A percentile compares a stretch with the other conserved stretches of the same genome.
These are phyloP conservation scores for Ennomos erosarius DNA, from an alignment of 2,888 invertebrate species.

Conservation along the genomic window DNA sequence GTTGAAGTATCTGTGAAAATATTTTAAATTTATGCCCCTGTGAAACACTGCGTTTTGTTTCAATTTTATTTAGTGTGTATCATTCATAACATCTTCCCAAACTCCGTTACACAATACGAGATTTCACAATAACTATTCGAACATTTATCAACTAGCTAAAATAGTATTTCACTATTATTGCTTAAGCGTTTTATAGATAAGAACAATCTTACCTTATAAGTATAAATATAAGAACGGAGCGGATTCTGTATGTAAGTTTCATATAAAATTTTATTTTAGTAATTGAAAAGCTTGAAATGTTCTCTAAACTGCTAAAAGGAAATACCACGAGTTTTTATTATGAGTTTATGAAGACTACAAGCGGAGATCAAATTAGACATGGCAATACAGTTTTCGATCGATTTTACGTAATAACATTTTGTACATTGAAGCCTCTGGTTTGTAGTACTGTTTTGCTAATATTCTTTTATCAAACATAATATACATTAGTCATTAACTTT, in stretches of 20 bases:
- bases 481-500: too few species aligned
- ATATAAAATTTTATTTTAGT: slow-evolving; percentile 59
- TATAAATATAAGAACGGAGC: slow-evolving; percentile 64
- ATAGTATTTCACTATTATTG: slow-evolving; percentile 62
- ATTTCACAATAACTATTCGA: slow-evolving; percentile 48
- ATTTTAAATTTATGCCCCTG: not conserved
- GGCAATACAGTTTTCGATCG: slow-evolving; percentile 71
- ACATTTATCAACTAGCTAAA: slow-evolving; percentile 60
- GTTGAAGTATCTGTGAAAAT: too few species aligned
- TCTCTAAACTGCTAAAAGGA: slow-evolving; percentile 67
- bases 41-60: slow-evolving; percentile 15
- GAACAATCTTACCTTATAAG: slow-evolving; percentile 62
- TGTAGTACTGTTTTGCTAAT: slow-evolving; percentile 68
- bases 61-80: slow-evolving; percentile 1
- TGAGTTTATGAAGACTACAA: slow-evolving; percentile 64
- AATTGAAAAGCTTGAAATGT: slow-evolving; percentile 53
- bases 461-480: slow-evolving; percentile 50
- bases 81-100: slow-evolving; percentile 4
- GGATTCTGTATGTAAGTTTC: slow-evolving; percentile 57
- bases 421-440: slow-evolving; percentile 77
- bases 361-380: slow-evolving; percentile 80
- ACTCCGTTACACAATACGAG: slow-evolving; percentile 48
- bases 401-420: slow-evolving; percentile 62
- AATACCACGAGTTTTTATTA: slow-evolving; percentile 51
- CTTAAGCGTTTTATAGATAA: slow-evolving; percentile 65